These are phyloP conservation scores for Mayetiola destructor DNA, from an alignment of 2,888 invertebrate genomes.

Conservation along the genomic window DNA sequence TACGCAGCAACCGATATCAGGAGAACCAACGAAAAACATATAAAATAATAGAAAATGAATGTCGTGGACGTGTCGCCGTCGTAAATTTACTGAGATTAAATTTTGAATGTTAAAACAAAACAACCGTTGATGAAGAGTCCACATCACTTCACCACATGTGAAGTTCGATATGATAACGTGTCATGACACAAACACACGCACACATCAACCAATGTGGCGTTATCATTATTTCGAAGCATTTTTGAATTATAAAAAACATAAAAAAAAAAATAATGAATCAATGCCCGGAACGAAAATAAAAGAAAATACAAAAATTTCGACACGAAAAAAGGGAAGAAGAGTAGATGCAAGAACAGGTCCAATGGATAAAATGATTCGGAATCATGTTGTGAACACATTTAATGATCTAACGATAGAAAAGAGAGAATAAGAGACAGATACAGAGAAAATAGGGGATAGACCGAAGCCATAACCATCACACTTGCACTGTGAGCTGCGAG, in stretches of 20 bases:
- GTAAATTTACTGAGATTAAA: constrained; percentile 8
- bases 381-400: too few relatives aligned
- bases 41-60: neutral
- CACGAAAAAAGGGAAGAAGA: too few relatives aligned
- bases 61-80: neutral
- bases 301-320: too few relatives aligned
- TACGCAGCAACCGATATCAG: constrained; percentile 15
- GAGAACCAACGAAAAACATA: constrained; percentile 24
- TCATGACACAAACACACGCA: neutral
- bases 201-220: neutral
- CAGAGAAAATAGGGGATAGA: too few relatives aligned
- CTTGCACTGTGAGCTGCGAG: too few relatives aligned
- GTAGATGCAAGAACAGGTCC: too few relatives aligned
- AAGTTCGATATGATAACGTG: too few relatives aligned
- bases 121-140: neutral
- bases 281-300: neutral
- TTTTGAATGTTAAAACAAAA: neutral
- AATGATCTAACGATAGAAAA: too few relatives aligned
- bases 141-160: too few relatives aligned
- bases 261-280: neutral
- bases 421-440: neutral
- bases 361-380: too few relatives aligned
- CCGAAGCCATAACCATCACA: too few relatives aligned
- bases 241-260: too few relatives aligned
- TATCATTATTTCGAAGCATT: neutral